Percentiles rank a stretch among this genome's conserved stretches.
phyloP scores from a whole-genome alignment of 2,888 invertebrate species.

The Beris morrisii region DNA sequence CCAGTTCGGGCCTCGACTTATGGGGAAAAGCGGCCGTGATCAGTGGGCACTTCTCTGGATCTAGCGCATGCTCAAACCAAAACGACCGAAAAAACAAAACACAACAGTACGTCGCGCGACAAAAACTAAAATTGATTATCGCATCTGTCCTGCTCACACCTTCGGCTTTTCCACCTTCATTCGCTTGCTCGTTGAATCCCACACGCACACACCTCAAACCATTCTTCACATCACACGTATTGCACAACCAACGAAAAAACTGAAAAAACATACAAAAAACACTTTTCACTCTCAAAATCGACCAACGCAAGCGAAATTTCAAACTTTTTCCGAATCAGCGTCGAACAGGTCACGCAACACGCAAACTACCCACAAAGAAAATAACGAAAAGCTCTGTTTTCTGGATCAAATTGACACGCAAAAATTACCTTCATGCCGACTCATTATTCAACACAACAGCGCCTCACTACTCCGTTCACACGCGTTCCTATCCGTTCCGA shows the following conservation, averaged over 20 bases:
- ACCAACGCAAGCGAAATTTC: too few relatives aligned
- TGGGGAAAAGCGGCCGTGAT: too few relatives aligned
- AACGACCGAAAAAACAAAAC: not conserved
- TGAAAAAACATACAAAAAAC: too few relatives aligned
- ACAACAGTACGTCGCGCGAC: not conserved
- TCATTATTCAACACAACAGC: slow-evolving; percentile 63
- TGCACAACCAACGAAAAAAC: too few relatives aligned
- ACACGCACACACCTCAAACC: too few relatives aligned
- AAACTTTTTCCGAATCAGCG: too few relatives aligned
- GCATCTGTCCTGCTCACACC: not conserved
- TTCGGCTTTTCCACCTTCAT: not conserved
- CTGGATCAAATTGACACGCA: slow-evolving; percentile 44
- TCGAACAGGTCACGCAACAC: too few relatives aligned
- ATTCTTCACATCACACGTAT: too few relatives aligned
- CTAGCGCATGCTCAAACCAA: slow-evolving; percentile 22
- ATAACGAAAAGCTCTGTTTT: not conserved
- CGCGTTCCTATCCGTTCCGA: not conserved
- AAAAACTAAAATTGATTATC: slow-evolving; percentile 33
- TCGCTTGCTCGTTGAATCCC: too few relatives aligned
- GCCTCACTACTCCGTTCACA: slow-evolving; percentile 6
- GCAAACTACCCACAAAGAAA: not conserved
- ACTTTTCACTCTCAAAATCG: too few relatives aligned
- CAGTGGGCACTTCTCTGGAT: not conserved
- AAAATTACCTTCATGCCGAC: slow-evolving; percentile 88
- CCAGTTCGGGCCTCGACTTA: too few relatives aligned